Base-by-base conservation (phyloP, 2,888 invertebrate species). In the Poecilobothrus nobilitatus region DNA sequence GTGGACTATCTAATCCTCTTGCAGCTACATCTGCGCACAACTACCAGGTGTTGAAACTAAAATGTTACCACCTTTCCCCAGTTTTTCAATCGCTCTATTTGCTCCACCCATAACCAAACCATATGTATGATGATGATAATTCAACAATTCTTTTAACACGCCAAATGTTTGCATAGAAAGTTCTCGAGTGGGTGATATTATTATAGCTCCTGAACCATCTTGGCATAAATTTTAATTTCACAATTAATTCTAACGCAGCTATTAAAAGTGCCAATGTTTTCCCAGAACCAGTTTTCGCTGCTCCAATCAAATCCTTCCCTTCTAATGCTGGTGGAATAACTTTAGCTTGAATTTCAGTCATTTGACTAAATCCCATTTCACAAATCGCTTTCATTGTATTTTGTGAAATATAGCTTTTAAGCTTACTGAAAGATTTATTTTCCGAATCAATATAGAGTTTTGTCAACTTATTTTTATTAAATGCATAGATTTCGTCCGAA, bases 91-190 rank as follows among this genome's bases (percentile, higher is more conserved):
- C 78, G 90, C 88, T 70, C 97, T 86, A 79, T 91, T 94, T 4
- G 96, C 92, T 18, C 98, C 97, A 62, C 97, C 97, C 92, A 97
- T 98, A 1, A 97, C 86, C 67, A 98, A 84, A 0, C 97, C 97
- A 79, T 94, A 96, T 0, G 97, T 97, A 75, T 96, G 92, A 80
- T 94, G 91, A 81, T 96, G 92, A 80, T 91, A 88, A 74, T 92
- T 89, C 88, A 97, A 90, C 63, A 98, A 83, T 78, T 97, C 96
- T 82, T 94, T 92, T n/a, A 98, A 82, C 0, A 98, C 97, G 66
- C 96, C 96, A 85, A 94, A 98, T 0, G 96, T 98, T 83, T 98
- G 97, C 94, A 98, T 96, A 0, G 96, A 92, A 77, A 98, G 85
- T 81, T 98, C 98, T 76, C 98, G 86, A 1, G 98, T 98, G 0